Evolutionary conservation across 2,113 vertebrate genomes (phyloP), one percentile per base, ranked within the genome.

Genomic region (Calidris pygmaea): DNA sequence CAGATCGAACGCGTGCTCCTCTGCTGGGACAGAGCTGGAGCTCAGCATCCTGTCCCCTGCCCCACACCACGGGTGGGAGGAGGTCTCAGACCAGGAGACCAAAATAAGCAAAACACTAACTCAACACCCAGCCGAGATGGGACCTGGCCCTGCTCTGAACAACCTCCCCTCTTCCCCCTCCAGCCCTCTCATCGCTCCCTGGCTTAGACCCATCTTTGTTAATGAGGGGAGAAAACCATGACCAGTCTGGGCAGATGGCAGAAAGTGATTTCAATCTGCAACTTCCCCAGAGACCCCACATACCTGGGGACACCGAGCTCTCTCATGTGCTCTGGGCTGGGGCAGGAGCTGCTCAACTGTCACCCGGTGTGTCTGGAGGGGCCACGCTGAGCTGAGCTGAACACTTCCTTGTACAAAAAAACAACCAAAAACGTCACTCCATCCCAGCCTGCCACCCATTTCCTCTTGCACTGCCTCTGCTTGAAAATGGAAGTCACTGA

Each of bases 291-390:
- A 24, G 16, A 16, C 3, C 5, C 24, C 7, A 2, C 58, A 1
- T 21, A 67, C 58, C 58, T 48, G 58, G 26, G 21, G 26, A 9
- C 3, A 3, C 56, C 6, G 9, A 37, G 37, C 52, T 43, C 20
- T 5, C 5, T 14, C 22, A 1, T 14, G 37, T 23, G 8, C 39
- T 55, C 52, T 9, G 32, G 34, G 17, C 14, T 21, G 48, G 7
- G 75, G 66, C 22, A 20, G 62, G 67, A 86, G 81, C 45, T 56
- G 21, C 62, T 59, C 0, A 0, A 14, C 14, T 0, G 0, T 10
- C 58, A 29, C 6, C 9, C 6, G 8, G 4, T 1, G 27, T 3
- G 0, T 43, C 9, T 1, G 0, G 43, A 37, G 30, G 7, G 9
- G 14, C 10, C 12, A 6, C 9, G 9, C 32, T 1, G 3, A 7